phyloP scores from a whole-genome alignment of 2,797 vertebrate species.

The Pseudochaenichthys georgianus region DNA sequence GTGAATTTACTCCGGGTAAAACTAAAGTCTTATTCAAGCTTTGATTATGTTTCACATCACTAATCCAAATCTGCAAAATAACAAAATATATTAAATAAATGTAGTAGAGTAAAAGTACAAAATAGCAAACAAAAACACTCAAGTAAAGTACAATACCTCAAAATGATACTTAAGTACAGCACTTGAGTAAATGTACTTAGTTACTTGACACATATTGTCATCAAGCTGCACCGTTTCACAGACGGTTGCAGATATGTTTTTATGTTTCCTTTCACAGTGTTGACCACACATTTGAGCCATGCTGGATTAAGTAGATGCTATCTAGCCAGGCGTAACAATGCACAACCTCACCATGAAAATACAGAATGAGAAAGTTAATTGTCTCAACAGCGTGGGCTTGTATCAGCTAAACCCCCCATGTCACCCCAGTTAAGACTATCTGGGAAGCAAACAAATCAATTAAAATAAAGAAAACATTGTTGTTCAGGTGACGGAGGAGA shows the following conservation, averaged over 20 bases:
- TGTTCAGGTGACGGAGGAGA: slow-evolving; percentile 39
- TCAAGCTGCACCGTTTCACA: slow-evolving; percentile 26
- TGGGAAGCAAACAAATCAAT: slow-evolving; percentile 65
- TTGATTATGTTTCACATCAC: too few species aligned
- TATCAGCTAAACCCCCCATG: slow-evolving; percentile 55
- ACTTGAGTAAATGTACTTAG: too few species aligned
- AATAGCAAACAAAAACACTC: too few species aligned
- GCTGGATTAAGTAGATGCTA: slow-evolving; percentile 51
- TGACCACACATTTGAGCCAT: slow-evolving; percentile 51
- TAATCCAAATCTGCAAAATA: too few species aligned
- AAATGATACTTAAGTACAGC: too few species aligned
- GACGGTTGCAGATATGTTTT: slow-evolving; percentile 48
- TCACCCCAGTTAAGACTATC: slow-evolving; percentile 57
- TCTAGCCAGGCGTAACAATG: slow-evolving; percentile 48
- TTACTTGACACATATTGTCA: too few species aligned
- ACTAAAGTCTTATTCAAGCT: too few species aligned
- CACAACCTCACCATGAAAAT: slow-evolving; percentile 67
- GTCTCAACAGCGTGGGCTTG: slow-evolving; percentile 39
- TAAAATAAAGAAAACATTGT: slow-evolving; percentile 49
- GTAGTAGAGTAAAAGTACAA: too few species aligned
- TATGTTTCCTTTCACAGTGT: slow-evolving; percentile 32
- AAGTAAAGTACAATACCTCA: too few species aligned
- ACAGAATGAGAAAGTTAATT: slow-evolving; percentile 53
- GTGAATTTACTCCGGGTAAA: too few species aligned
- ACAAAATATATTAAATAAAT: too few species aligned